Evolutionary conservation across 1,140 invertebrate genomes (phyloP), one percentile per base, ranked within the genome.

Genomic region (Pseudachorutes palmiensis): DNA sequence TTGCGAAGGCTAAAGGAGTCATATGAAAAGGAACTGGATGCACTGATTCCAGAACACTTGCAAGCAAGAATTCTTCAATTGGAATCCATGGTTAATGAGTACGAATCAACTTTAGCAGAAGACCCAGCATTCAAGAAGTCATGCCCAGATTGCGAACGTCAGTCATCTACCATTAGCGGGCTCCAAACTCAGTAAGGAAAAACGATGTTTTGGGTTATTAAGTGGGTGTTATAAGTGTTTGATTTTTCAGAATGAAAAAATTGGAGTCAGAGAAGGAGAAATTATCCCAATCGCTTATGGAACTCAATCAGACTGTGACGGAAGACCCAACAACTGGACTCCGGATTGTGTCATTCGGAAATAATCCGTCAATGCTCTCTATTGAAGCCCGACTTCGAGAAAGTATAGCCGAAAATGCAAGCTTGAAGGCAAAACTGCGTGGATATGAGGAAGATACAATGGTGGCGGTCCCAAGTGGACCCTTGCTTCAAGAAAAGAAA

Each of bases 21-120:
- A 0, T 73, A 73, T 60, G 72, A 73, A 32, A 64, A 70, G 51
- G 72, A 73, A 59, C 65, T 70, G 28, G 65, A 64, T 31, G 72
- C 63, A 14, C 28, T 64, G 2, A 63, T 65, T 55, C 64, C 69
- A 5, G 65, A 59, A 30, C 51, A 65, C 5, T 28, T 72, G 0
- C 62, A 70, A 49, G 49, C 63, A 29, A 55, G 72, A 62, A 67
- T 70, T 67, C 9, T 24, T 9, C 60, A 70, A 49, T 24, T 73
- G 0, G 69, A 73, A 65, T 45, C 24, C 1, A 45, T 68, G 2
- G 45, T 73, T 32, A 36, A 41, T 2, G 65, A 69, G 36, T 73
- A 70, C 45, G 72, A 73, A 67, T 19, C 26, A 24, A 26, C 70
- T 1, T 51, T 70, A 24, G 65, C 67, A 28, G 69, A 70, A 49